Conservation (phyloP, 2,888 invertebrate genomes). For the Nephrotoma flavescens region DNA sequence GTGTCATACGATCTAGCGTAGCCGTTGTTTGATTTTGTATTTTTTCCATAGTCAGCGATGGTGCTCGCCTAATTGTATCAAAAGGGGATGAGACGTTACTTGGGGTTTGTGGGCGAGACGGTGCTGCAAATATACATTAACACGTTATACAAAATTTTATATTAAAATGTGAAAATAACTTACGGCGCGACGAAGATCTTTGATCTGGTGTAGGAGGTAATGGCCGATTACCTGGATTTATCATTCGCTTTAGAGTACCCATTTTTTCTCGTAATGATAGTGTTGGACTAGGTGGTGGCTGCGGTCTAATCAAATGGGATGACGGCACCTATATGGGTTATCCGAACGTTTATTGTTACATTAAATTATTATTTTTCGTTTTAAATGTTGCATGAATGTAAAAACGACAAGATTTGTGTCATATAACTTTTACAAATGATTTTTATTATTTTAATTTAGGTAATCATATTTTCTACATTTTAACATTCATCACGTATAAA, state of each 20-base stretch:
- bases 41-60: slow-evolving; percentile 30
- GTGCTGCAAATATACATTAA: slow-evolving; percentile 18
- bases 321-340: not conserved
- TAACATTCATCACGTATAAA: not conserved
- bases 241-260: slow-evolving; percentile 17
- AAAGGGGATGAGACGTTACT: slow-evolving; percentile 22
- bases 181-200: not conserved
- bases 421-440: not conserved
- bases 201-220: slow-evolving; percentile 37
- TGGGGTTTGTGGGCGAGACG: slow-evolving; percentile 17
- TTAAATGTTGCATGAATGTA: not conserved
- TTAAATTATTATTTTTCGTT: not conserved
- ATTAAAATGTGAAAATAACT: not conserved
- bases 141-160: not conserved
- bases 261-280: slow-evolving; percentile 21
- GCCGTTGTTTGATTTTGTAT: slow-evolving; percentile 31
- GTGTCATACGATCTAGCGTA: slow-evolving; percentile 30
- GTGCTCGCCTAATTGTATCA: slow-evolving; percentile 29
- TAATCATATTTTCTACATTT: not conserved
- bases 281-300: slow-evolving; percentile 17
- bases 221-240: slow-evolving; percentile 31
- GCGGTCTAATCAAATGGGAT: not conserved
- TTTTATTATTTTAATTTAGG: not conserved
- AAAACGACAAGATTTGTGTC: slow-evolving; percentile 1
- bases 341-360: not conserved